Evolutionary conservation across 2,888 invertebrate species (phyloP).

Genomic region (Andrena bicolor): DNA sequence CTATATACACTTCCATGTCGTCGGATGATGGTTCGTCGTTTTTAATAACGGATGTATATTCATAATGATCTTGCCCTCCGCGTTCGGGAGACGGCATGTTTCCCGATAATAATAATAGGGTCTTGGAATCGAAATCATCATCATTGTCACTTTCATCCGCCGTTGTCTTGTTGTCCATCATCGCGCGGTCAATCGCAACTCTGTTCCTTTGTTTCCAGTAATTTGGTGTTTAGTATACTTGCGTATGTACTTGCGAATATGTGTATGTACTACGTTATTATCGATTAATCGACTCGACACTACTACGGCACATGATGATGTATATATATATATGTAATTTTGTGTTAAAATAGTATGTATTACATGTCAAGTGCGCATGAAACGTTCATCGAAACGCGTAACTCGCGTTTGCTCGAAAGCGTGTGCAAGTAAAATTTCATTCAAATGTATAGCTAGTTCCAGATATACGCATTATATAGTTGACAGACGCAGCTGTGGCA

Average conservation of each 20-base stretch:
- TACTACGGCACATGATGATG: no score
- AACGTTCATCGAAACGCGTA: no score
- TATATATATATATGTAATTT: no score
- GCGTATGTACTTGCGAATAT: no score
- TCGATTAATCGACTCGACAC: conserved; percentile 2
- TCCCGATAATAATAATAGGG: background rate
- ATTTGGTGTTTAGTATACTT: background rate
- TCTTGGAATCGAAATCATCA: conserved; percentile 64
- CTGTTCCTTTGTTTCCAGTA: background rate
- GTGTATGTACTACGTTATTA: background rate
- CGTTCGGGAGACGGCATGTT: background rate
- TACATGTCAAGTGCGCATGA: no score
- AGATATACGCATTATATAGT: no score
- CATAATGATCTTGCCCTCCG: background rate
- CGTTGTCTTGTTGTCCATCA: conserved; percentile 59
- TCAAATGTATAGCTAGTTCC: no score
- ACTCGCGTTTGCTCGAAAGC: no score
- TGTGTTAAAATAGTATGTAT: no score
- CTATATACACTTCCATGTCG: background rate
- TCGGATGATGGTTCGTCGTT: background rate
- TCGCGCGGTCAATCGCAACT: background rate
- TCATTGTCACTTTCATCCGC: conserved; percentile 33
- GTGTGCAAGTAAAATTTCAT: no score
- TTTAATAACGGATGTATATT: background rate
- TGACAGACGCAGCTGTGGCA: no score